These are phyloP conservation scores for Pomacea maculata DNA, from an alignment of 1,140 invertebrate genomes.

Conservation along the genomic window DNA sequence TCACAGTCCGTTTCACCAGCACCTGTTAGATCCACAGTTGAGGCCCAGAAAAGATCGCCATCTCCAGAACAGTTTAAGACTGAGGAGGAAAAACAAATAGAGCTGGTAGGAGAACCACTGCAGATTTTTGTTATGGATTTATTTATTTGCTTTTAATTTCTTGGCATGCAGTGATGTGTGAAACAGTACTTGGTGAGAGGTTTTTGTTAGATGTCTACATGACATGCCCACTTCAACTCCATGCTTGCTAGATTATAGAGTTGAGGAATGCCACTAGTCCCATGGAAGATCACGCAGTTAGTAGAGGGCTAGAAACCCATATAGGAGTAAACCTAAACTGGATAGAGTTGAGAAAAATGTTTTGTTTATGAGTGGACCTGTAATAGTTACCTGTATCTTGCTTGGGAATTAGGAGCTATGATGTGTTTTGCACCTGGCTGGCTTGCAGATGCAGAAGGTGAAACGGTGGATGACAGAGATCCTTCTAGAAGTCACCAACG, in stretches of 20 bases:
- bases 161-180: too few relatives aligned
- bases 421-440: slow-evolving; percentile 19
- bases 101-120: slow-evolving; percentile 50
- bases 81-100: slow-evolving; percentile 63
- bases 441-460: slow-evolving; percentile 84
- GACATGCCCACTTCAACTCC: too few relatives aligned
- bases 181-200: too few relatives aligned
- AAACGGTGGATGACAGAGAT: slow-evolving; percentile 89
- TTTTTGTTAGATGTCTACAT: too few relatives aligned
- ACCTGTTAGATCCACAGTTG: slow-evolving; percentile 23
- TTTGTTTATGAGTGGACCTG: neutral
- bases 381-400: neutral
- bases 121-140: too few relatives aligned
- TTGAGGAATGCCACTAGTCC: too few relatives aligned
- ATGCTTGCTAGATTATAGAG: too few relatives aligned
- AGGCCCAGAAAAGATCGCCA: slow-evolving; percentile 42
- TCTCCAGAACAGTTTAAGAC: slow-evolving; percentile 57
- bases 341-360: neutral
- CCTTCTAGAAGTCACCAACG: slow-evolving; percentile 90
- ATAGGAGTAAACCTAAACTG: too few relatives aligned
- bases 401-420: slow-evolving; percentile 4
- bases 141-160: too few relatives aligned
- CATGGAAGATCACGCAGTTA: too few relatives aligned
- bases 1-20: slow-evolving; percentile 39
- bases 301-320: too few relatives aligned